phyloP scores from a whole-genome alignment of 2,113 vertebrate genomes.

The Chamaea fasciata region DNA sequence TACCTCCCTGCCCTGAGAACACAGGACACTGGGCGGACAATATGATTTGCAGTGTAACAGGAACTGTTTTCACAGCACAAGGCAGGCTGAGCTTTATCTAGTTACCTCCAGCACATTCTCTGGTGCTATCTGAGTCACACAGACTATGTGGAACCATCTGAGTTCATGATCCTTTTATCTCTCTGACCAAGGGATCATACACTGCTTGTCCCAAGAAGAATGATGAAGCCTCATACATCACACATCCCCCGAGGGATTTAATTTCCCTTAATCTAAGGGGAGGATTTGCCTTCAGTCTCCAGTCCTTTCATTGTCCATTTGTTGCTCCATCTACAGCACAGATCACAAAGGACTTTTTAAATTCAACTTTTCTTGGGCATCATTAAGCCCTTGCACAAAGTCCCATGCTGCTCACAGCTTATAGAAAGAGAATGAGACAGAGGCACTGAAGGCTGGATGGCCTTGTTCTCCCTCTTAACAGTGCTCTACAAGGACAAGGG shows the following conservation, averaged over 20 bases:
- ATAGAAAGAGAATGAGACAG: not conserved
- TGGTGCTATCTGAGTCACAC: not conserved
- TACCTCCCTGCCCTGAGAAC: not conserved
- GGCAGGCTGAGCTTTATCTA: not conserved
- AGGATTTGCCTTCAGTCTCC: conserved; percentile 15
- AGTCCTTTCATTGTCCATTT: conserved; percentile 29
- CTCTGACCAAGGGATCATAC: not conserved
- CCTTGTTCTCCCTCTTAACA: not conserved
- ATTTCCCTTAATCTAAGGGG: conserved; percentile 25
- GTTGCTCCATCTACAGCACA: not conserved
- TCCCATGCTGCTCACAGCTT: not conserved
- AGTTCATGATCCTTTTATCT: conserved; percentile 25
- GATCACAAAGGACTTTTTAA: conserved; percentile 26
- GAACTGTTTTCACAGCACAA: not conserved
- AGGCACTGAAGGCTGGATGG: not conserved
- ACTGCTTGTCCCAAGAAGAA: not conserved
- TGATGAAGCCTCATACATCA: conserved; percentile 16
- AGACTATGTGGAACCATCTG: not conserved
- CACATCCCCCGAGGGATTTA: conserved; percentile 13
- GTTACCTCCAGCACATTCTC: not conserved
- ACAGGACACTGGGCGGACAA: not conserved
- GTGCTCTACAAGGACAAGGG: not conserved
- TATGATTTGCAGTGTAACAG: not conserved
- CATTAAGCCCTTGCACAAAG: not conserved
- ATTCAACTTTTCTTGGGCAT: conserved; percentile 5